Evolutionary conservation across 2,113 vertebrate species (phyloP).

Genomic region (Gadus chalcogrammus): DNA sequence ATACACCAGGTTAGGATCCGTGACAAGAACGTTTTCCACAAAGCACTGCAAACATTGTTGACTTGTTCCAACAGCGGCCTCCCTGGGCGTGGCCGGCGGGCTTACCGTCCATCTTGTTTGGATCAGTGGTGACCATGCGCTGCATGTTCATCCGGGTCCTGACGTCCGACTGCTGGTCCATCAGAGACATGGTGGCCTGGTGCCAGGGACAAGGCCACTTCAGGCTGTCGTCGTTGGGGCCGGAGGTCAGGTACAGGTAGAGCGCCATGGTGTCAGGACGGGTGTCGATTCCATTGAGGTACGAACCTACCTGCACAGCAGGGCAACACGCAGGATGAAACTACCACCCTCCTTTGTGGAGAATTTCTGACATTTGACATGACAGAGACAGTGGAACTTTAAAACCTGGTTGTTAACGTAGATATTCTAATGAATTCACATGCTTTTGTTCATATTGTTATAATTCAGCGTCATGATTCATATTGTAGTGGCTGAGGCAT

Average conservation of each 20-base stretch:
- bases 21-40: too few relatives aligned
- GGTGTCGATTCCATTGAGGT: constrained; percentile 28
- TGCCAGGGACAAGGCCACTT: constrained; percentile 88
- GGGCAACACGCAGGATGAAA: neutral
- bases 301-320: constrained; percentile 59
- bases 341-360: neutral
- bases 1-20: too few relatives aligned
- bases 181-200: constrained; percentile 78
- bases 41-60: too few relatives aligned
- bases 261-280: constrained; percentile 31
- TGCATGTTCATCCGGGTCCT: constrained; percentile 81
- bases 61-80: too few relatives aligned
- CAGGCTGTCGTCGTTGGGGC: constrained; percentile 76
- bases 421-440: too few relatives aligned
- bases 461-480: too few relatives aligned
- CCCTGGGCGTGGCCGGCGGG: constrained; percentile 9
- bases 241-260: constrained; percentile 78
- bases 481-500: too few relatives aligned
- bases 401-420: too few relatives aligned
- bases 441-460: too few relatives aligned
- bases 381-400: too few relatives aligned
- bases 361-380: too few relatives aligned
- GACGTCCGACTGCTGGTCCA: constrained; percentile 87
- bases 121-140: constrained; percentile 83
- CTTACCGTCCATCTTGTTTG: constrained; percentile 67